phyloP scores from a whole-genome alignment of 1,140 invertebrate species.

The Drosophila paulistorum region DNA sequence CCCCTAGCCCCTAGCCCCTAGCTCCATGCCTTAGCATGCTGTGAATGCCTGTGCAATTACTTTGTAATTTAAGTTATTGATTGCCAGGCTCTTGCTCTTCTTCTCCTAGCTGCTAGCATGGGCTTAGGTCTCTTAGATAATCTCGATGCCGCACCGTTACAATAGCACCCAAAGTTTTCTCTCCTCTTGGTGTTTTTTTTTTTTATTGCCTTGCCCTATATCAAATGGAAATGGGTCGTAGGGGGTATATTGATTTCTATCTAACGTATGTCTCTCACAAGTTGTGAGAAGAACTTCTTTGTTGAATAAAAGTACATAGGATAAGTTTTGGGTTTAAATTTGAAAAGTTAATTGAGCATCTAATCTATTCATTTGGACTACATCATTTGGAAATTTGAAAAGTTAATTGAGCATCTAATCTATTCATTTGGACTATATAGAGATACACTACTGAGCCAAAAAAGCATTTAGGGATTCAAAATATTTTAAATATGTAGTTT shows the following conservation, averaged over 20 bases:
- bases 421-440: too few species aligned
- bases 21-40: constrained; percentile 60
- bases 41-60: constrained; percentile 82
- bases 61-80: constrained; percentile 83
- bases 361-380: too few species aligned
- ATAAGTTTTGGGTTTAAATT: too few species aligned
- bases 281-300: not conserved
- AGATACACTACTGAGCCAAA: too few species aligned
- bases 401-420: too few species aligned
- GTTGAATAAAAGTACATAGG: too few species aligned
- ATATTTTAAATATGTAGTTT: too few species aligned
- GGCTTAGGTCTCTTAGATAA: constrained; percentile 58
- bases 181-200: not conserved
- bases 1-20: not conserved
- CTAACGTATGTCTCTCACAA: not conserved
- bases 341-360: too few species aligned
- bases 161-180: constrained; percentile 63
- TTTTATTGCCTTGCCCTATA: constrained; percentile 39
- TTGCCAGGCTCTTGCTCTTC: constrained; percentile 67
- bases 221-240: constrained; percentile 43
- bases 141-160: constrained; percentile 66
- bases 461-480: too few species aligned
- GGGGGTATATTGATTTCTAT: constrained; percentile 23
- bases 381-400: too few species aligned
- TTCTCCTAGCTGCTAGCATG: constrained; percentile 15